Evolutionary conservation across 2,888 invertebrate genomes (phyloP).

Genomic region (Willowsia nigromaculata): DNA sequence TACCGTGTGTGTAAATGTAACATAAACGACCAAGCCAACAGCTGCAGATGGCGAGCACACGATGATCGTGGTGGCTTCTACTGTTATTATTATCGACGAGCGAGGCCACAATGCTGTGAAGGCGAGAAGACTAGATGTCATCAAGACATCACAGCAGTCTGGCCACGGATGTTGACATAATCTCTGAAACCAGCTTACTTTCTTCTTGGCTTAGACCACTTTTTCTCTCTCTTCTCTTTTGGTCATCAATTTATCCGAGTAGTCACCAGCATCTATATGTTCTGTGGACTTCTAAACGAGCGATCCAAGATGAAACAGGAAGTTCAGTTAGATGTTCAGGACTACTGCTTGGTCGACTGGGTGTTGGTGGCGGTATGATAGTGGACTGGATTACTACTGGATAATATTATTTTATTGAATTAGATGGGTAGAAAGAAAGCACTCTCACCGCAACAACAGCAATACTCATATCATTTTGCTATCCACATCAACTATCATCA

Average conservation of each 20-base stretch:
- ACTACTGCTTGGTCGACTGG: too few relatives aligned
- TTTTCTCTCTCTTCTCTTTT: background rate
- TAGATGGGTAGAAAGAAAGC: background rate
- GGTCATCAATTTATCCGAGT: background rate
- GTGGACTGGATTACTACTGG: conserved; percentile 3
- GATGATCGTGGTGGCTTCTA: background rate
- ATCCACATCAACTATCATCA: background rate
- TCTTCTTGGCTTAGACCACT: background rate
- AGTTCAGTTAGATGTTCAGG: background rate
- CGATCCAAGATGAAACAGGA: background rate
- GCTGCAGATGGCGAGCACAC: background rate
- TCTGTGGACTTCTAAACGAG: background rate
- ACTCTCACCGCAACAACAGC: background rate
- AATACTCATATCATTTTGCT: background rate
- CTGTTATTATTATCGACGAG: background rate
- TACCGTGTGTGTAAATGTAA: background rate
- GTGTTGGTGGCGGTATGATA: background rate
- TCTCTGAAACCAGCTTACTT: background rate
- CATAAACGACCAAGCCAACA: background rate
- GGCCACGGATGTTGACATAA: conserved; percentile 10
- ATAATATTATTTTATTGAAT: conserved; percentile 32
- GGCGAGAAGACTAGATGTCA: background rate
- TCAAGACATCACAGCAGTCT: conserved; percentile 2
- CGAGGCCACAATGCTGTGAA: background rate
- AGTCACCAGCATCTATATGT: background rate